Evolutionary conservation across 2,113 vertebrate genomes (phyloP).

Genomic region (Rhea americana): DNA sequence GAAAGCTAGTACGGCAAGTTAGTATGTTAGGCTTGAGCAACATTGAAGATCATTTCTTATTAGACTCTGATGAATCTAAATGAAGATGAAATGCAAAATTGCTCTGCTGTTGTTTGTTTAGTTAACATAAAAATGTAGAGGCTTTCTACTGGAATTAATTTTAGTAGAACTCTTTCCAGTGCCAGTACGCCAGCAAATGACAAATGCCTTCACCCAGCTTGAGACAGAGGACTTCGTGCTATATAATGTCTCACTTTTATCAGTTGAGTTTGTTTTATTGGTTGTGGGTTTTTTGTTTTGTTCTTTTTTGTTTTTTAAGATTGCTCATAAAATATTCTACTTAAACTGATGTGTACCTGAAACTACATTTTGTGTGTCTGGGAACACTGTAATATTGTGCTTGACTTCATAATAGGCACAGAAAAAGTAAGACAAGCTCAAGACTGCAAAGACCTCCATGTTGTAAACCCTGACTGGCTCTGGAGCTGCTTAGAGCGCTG

Average conservation of each 20-base stretch:
- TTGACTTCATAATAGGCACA: constrained; percentile 80
- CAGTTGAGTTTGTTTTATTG: background rate
- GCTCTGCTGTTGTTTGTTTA: background rate
- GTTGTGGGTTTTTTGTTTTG: rapidly evolving
- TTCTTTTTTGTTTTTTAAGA: background rate
- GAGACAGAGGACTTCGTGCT: background rate
- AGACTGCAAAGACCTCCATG: constrained; percentile 86
- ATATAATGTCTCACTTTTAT: background rate
- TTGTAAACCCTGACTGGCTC: constrained; percentile 96
- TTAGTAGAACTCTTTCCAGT: background rate
- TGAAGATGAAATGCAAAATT: background rate
- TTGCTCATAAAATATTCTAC: background rate
- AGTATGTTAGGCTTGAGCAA: background rate
- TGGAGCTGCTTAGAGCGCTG: constrained; percentile 97
- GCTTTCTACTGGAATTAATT: background rate
- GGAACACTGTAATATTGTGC: background rate
- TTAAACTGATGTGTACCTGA: background rate
- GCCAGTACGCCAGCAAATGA: background rate
- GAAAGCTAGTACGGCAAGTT: background rate
- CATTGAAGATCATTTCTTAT: background rate
- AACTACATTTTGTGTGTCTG: background rate
- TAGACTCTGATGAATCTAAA: background rate
- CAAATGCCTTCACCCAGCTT: background rate
- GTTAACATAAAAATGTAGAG: background rate
- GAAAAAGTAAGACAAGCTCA: constrained; percentile 95